Evolutionary conservation across 2,797 vertebrate genomes (phyloP).

Genomic region (Onychomys leucogaster): DNA sequence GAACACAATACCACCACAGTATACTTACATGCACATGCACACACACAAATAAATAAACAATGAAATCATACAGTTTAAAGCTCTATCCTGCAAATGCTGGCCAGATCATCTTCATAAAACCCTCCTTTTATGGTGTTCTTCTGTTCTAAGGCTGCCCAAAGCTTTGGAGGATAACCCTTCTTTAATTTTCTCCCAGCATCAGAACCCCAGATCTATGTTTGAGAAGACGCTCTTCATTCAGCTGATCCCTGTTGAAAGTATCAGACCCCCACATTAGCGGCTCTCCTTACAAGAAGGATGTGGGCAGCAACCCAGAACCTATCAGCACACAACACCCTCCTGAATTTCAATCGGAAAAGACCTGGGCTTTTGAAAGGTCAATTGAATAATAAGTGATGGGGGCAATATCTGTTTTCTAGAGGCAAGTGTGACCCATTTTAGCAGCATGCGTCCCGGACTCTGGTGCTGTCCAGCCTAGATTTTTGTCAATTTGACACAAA

Average conservation of each 20-base stretch:
- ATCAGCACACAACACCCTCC: background rate
- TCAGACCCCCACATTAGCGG: background rate
- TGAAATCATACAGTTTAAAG: background rate
- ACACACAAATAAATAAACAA: background rate
- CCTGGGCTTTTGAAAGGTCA: background rate
- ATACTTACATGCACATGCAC: no score
- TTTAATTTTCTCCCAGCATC: background rate
- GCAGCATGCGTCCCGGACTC: background rate
- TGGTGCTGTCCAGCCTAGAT: background rate
- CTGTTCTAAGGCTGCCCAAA: background rate
- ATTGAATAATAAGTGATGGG: background rate
- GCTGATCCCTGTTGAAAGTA: background rate
- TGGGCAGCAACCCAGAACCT: background rate
- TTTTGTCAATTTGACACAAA: background rate
- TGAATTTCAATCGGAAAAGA: background rate
- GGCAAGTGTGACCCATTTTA: background rate
- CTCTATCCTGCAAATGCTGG: background rate
- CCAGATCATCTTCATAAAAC: background rate
- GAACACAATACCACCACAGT: no score
- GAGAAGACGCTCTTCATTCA: background rate
- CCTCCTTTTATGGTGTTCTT: background rate
- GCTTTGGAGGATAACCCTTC: background rate
- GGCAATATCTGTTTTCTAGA: background rate
- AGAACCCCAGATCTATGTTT: background rate
- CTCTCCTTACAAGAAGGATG: background rate